Evolutionary conservation across 2,888 invertebrate species (phyloP), one percentile per base, ranked within the genome.

Genomic region (Caenorhabditis sinica): DNA sequence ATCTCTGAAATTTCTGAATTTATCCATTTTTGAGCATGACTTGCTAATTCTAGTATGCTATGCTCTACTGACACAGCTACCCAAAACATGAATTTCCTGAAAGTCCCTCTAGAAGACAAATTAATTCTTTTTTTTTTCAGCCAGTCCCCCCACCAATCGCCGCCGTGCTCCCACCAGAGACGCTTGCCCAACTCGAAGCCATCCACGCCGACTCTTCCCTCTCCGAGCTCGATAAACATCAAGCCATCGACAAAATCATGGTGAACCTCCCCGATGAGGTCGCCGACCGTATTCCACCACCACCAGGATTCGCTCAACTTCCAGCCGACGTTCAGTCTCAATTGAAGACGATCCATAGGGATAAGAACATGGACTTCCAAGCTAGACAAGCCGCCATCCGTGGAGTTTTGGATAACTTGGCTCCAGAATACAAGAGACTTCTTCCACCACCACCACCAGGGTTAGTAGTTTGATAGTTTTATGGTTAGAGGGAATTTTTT

Each of bases 191-290:
- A 63, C 86, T 91, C 9, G 85, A 88, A 66, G 87, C 88, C n/a
- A 88, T 91, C 65, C 91, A 92, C 68, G 83, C 82, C 15, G 88
- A 90, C 76, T 63, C 58, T 6, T 65, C 81, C 11, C 86, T 90
- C 28, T 83, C 82, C 49, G 75, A 88, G 68, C 72, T 83, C 28
- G 89, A 91, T 51, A 91, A 91, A 66, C 90, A 90, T 79, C 83
- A 88, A 40, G 88, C 89, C 51, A 91, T 92, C 65, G 91, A 92
- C 74, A 72, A 87, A 40, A 88, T 91, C 63, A 89, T 91, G 90
- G 87, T 85, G 40, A 82, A 88, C n/a, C 79, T 91, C 11, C 91
- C 91, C 2, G 88, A 85, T 6, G 91, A 92, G 61, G 66, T 90
- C 36, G 88, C 90, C 53, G 91, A 91, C 43, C 77, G 87, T 30